Conservation (phyloP, 2,797 vertebrate species). For the Pterois miles region DNA sequence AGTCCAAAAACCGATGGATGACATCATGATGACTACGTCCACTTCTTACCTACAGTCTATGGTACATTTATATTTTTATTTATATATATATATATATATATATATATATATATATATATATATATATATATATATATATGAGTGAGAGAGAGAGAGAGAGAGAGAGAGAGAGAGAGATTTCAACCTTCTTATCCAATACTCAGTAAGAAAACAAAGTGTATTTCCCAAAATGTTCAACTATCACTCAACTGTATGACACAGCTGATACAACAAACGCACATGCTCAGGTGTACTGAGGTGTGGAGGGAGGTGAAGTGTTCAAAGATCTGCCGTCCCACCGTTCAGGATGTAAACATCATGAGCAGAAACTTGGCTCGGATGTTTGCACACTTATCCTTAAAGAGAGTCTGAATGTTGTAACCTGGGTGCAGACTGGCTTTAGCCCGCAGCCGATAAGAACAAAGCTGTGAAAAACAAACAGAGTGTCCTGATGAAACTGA, state of each 20-base stretch:
- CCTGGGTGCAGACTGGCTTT: conserved; percentile 2
- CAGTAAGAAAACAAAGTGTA: background rate
- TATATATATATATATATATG: too few relatives aligned
- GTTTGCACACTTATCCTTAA: background rate
- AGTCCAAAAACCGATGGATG: too few relatives aligned
- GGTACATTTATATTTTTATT: too few relatives aligned
- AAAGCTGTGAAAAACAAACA: conserved; percentile 30
- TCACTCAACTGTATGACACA: background rate
- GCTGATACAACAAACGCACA: background rate
- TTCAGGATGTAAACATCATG: conserved; percentile 6
- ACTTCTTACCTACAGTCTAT: too few relatives aligned
- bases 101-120: too few relatives aligned
- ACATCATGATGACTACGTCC: too few relatives aligned
- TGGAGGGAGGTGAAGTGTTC: background rate
- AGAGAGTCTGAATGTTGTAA: conserved; percentile 18
- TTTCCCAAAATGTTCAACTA: background rate
- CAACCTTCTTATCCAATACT: background rate
- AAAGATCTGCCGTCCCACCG: background rate
- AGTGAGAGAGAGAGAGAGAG: too few relatives aligned
- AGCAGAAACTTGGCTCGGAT: conserved; percentile 11
- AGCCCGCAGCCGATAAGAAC: conserved; percentile 21
- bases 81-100: too few relatives aligned
- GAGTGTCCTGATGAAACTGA: conserved; percentile 29
- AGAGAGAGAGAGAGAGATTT: background rate
- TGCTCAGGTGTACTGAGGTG: background rate